phyloP scores from a whole-genome alignment of 2,888 invertebrate genomes.

The Portevinia maculata region DNA sequence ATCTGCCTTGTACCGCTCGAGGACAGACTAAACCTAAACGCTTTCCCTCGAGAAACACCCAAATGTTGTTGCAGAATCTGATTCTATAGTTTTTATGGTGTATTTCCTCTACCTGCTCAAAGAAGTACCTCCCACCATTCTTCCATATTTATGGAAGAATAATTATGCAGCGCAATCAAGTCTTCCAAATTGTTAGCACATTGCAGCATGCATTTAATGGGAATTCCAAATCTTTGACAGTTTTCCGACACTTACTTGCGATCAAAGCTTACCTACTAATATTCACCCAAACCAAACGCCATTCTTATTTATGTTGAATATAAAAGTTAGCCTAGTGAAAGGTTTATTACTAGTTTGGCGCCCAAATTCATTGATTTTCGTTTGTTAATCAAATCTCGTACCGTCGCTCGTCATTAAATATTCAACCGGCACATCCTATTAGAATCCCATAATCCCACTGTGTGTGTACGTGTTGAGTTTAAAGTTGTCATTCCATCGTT shows the following conservation, averaged over 20 bases:
- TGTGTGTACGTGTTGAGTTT: constrained; percentile 55
- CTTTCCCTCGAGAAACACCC: no score
- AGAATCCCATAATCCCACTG: constrained; percentile 61
- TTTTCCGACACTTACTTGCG: constrained; percentile 23
- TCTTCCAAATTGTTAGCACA: constrained; percentile 23
- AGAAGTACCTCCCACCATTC: no score
- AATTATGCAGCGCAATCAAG: constrained; percentile 8
- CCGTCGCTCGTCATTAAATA: constrained; percentile 22
- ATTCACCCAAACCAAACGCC: no score
- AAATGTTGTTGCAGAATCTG: no score
- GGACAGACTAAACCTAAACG: no score
- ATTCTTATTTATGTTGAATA: neutral
- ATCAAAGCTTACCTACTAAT: no score
- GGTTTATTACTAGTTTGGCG: constrained; percentile 42
- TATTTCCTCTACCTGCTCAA: no score
- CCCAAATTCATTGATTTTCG: constrained; percentile 43
- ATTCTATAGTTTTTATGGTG: no score
- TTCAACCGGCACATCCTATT: constrained; percentile 48
- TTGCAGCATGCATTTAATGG: constrained; percentile 17
- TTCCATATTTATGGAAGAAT: no score
- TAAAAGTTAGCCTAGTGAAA: constrained; percentile 15
- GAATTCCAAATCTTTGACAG: constrained; percentile 23
- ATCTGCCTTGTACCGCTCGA: no score
- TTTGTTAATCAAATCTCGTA: constrained; percentile 32
- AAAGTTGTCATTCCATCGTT: constrained; percentile 24